Base-by-base conservation (phyloP, 2,113 vertebrate genomes). In the Trematocara stigmaticum region DNA sequence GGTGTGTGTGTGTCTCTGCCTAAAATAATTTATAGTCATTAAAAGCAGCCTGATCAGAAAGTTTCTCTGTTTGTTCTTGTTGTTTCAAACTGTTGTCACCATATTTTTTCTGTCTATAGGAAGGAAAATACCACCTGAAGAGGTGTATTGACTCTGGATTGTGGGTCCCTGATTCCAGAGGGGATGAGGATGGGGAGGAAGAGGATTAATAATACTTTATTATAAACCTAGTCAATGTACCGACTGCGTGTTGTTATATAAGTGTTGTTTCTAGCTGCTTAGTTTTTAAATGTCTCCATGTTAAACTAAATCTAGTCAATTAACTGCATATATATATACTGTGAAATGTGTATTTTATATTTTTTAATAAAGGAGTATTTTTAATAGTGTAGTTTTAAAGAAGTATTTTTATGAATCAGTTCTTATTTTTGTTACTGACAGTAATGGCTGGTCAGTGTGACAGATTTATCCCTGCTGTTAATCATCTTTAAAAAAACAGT, bases 61-160 rank as follows among this genome's bases (percentile, higher is more conserved):
- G 10, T 15, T 16, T 49, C 16, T 51, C 4, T 31, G 42, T 76
- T 76, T 18, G 13, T 49, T 74, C 23, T 76, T 76, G 26, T 2
- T 26, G 13, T 29, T 5, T 47, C 10, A 31, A 12, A 52, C 26
- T 26, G 34, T 3, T 10, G 18, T 82, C 45, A 15, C 20, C 3
- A 11, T 66, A 6, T 45, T 52, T 49, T 78, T 15, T 87, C 26
- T 88, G 12, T 88, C 11, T 23, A 2, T 83, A 98, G 97, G 96
- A 98, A 9, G 97, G 96, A 2, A 97, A 96, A 85, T 91, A 94
- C 80, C 96, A 97, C 91, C 96, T 98, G 95, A 95, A 93, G 82
- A 96, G 96, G 18, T 98, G 97, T 81, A 96, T 97, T 7, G 97
- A 97, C 88, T 98, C 97, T 0, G 97, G 97, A 57, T 94, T 98